Base-by-base conservation (phyloP, 2,113 vertebrate genomes). In the Stigmatopora nigra region DNA sequence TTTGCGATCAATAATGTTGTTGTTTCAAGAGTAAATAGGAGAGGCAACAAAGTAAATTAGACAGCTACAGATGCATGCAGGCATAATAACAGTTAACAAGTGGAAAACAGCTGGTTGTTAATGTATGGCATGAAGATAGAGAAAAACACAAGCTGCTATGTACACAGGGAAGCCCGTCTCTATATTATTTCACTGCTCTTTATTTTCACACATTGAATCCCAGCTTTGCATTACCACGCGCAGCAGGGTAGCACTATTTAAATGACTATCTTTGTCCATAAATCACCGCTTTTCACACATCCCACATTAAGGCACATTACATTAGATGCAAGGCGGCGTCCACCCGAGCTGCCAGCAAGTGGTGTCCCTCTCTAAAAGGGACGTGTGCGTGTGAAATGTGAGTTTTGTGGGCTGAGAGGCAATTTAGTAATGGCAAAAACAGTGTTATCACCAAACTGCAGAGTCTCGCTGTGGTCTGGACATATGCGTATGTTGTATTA, bases 361-460 rank as follows among this genome's bases (percentile, higher is more conserved):
- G 22, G 65, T 20, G 19, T 4, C 17, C 64, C 76, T 65, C 67
- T 71, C 74, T 69, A 78, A 82, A 81, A 78, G 79, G 78, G 72
- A 68, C 48, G 22, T 44, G 20, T 65, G 73, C 67, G 75, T 60
- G 64, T 60, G 74, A 80, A 78, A 84, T 83, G 79, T 75, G 78
- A 78, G 72, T 81, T 86, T 77, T 72, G 72, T 80, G 86, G 85
- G 78, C 75, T 63, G 68, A 68, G 75, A 84, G 75, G 75, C 74
- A 84, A 88, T 87, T 85, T 86, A 70, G 79, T 78, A 76, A 81
- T 82, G 83, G 84, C 75, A 75, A 84, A 86, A 85, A 86, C 82
- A 85, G 83, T 80, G 77, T 76, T 71, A 80, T 78, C 80, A 51
- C 66, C 63, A 72, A 73, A 66, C 81, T 77, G 67, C 63, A 58